These are phyloP conservation scores for Rhinophrynus dorsalis DNA, from an alignment of 2,797 vertebrate genomes.

Conservation along the genomic window DNA sequence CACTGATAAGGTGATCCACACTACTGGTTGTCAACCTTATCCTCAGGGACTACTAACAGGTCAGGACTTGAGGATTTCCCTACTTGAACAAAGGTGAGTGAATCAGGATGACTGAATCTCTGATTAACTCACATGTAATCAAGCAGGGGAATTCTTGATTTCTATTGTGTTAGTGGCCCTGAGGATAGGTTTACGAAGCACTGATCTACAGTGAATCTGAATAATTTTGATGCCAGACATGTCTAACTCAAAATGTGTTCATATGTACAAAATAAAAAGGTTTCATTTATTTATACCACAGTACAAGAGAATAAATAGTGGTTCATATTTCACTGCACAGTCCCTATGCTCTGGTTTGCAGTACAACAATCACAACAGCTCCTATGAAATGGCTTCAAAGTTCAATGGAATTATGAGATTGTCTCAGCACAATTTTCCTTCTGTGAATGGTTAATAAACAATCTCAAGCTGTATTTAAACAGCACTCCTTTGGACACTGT, in stretches of 20 bases:
- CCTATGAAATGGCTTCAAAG: slow-evolving; percentile 53
- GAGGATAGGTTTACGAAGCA: too few relatives aligned
- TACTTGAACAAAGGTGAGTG: too few relatives aligned
- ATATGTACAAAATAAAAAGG: not conserved
- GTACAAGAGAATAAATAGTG: slow-evolving; percentile 39
- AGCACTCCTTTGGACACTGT: slow-evolving; percentile 20
- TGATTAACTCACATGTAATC: too few relatives aligned
- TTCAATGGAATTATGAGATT: slow-evolving; percentile 48
- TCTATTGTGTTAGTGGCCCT: too few relatives aligned
- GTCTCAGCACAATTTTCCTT: slow-evolving; percentile 57
- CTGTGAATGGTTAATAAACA: slow-evolving; percentile 60
- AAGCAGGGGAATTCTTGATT: too few relatives aligned
- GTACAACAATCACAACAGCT: slow-evolving; percentile 28
- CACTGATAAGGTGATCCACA: too few relatives aligned
- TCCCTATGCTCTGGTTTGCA: not conserved
- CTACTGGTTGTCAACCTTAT: too few relatives aligned
- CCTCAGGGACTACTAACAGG: too few relatives aligned
- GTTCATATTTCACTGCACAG: slow-evolving; percentile 15
- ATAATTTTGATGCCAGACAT: too few relatives aligned
- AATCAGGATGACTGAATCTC: too few relatives aligned
- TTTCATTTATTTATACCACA: not conserved
- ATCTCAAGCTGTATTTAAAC: slow-evolving; percentile 56
- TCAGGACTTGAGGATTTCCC: too few relatives aligned
- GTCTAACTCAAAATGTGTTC: not conserved
- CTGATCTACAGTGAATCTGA: too few relatives aligned